These are phyloP conservation scores for Muscidifurax raptorellus DNA, from an alignment of 1,140 invertebrate species.

Conservation along the genomic window DNA sequence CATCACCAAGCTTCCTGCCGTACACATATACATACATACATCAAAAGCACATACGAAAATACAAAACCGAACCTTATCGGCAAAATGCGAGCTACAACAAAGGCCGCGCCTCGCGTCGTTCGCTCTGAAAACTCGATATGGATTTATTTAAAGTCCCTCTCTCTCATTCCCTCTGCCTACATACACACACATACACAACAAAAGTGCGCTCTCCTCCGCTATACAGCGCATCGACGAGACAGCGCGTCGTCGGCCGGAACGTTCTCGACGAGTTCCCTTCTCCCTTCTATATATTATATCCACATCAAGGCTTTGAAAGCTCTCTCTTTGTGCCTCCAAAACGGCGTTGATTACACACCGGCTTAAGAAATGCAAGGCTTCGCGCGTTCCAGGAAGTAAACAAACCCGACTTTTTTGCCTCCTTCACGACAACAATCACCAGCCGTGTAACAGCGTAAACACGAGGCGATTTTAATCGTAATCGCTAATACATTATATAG, in stretches of 20 bases:
- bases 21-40: too few species aligned
- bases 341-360: background rate
- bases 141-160: background rate
- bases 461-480: background rate
- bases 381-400: background rate
- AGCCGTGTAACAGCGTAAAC: background rate
- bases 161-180: too few species aligned
- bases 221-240: background rate
- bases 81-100: too few species aligned
- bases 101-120: background rate
- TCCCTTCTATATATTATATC: too few species aligned
- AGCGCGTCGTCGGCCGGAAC: background rate
- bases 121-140: background rate
- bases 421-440: background rate
- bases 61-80: too few species aligned
- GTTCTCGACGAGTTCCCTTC: background rate
- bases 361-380: background rate
- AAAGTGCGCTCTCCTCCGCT: constrained; percentile 6
- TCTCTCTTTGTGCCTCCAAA: too few species aligned
- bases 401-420: background rate
- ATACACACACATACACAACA: background rate
- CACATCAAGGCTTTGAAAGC: background rate
- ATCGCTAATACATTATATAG: background rate
- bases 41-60: too few species aligned
- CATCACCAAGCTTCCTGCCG: too few species aligned